phyloP scores from a whole-genome alignment of 2,797 vertebrate species.

The Manis javanica region DNA sequence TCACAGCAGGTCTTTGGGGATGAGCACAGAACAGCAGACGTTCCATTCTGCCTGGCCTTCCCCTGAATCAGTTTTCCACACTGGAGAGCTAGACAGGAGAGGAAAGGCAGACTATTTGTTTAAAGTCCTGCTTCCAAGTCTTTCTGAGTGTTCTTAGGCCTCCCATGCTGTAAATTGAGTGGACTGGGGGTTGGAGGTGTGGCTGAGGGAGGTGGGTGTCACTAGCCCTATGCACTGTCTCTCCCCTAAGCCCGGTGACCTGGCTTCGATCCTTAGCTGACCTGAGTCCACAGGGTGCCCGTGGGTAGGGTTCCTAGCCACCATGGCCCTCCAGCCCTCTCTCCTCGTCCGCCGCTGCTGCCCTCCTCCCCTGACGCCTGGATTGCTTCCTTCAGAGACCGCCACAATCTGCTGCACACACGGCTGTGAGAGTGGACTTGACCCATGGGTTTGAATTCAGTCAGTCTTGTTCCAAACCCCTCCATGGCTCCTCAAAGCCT shows the following conservation, averaged over 20 bases:
- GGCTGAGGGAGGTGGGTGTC: neutral
- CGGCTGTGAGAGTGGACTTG: neutral
- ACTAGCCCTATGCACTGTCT: rapidly evolving
- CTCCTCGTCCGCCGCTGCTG: neutral
- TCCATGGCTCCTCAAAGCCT: neutral
- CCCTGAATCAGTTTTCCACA: neutral
- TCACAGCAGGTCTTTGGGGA: neutral
- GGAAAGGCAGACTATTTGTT: conserved; percentile 3
- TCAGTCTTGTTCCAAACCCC: neutral
- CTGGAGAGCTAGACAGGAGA: neutral
- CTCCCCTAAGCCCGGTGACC: neutral
- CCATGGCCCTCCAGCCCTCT: neutral
- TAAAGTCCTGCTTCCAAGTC: neutral
- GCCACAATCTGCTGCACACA: neutral
- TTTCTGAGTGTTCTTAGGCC: neutral
- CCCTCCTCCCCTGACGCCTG: neutral
- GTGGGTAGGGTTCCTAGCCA: neutral
- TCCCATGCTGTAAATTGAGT: neutral
- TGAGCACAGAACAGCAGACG: neutral
- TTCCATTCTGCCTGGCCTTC: neutral
- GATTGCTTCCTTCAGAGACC: neutral
- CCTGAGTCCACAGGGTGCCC: neutral
- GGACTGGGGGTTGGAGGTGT: neutral
- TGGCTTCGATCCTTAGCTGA: neutral
- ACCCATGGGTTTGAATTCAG: neutral